Conservation (phyloP, 2,797 vertebrate genomes). For the Melanogrammus aeglefinus region DNA sequence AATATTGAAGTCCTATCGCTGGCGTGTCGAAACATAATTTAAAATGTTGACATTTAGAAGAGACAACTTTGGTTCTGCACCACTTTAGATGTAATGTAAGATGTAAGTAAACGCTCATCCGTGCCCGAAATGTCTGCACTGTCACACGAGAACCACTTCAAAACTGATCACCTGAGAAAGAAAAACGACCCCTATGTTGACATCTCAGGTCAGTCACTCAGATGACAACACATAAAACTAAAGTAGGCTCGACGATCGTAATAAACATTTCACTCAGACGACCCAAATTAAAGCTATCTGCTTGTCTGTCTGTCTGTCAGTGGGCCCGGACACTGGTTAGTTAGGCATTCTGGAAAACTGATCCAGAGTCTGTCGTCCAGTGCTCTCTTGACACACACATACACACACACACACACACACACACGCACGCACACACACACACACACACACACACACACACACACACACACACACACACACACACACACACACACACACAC, state of each 20-base stretch:
- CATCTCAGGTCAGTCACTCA: background rate
- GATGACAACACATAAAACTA: background rate
- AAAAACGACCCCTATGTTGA: background rate
- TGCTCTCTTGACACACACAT: background rate
- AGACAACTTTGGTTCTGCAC: background rate
- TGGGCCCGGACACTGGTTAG: background rate
- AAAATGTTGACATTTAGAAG: background rate
- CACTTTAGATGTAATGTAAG: background rate
- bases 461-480: background rate
- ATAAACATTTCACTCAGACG: background rate
- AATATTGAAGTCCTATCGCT: background rate
- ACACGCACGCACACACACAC: background rate
- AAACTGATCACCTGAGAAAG: background rate
- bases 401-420: background rate
- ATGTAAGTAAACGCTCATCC: no score
- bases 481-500: no score
- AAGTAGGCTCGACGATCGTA: background rate
- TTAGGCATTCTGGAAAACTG: background rate
- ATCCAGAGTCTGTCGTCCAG: background rate
- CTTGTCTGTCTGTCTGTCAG: background rate
- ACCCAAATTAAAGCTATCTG: background rate
- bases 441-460: background rate
- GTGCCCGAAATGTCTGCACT: background rate
- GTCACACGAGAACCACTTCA: background rate
- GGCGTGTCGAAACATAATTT: background rate